These are phyloP conservation scores for Drosophila mayaguana DNA, from an alignment of 2,888 invertebrate species.

Conservation along the genomic window DNA sequence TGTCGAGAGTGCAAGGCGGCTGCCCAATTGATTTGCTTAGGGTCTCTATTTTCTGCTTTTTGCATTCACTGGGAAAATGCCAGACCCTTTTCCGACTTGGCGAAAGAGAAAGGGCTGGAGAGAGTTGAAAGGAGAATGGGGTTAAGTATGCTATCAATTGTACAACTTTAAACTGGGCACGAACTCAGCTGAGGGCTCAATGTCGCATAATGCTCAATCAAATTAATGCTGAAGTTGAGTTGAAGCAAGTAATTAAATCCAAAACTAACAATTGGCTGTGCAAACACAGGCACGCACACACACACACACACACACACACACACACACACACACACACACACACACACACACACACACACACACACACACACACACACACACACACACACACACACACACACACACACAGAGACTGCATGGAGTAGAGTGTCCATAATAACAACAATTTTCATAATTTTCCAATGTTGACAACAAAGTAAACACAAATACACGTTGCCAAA, in stretches of 20 bases:
- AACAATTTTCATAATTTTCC: slow-evolving; percentile 79
- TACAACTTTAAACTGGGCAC: slow-evolving; percentile 14
- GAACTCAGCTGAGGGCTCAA: slow-evolving; percentile 28
- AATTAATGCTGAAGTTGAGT: slow-evolving; percentile 70
- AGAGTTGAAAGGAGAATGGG: slow-evolving; percentile 14
- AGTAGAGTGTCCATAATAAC: slow-evolving; percentile 53
- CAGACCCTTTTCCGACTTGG: slow-evolving; percentile 23
- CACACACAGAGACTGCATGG: slow-evolving; percentile 4
- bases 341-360: slow-evolving; percentile 31
- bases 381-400: slow-evolving; percentile 18
- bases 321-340: slow-evolving; percentile 22
- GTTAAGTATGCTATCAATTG: slow-evolving; percentile 49
- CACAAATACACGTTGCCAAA: slow-evolving; percentile 73
- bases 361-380: slow-evolving; percentile 33
- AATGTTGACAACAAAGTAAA: slow-evolving; percentile 74
- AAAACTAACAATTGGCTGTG: slow-evolving; percentile 71
- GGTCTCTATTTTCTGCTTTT: slow-evolving; percentile 29
- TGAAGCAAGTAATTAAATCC: slow-evolving; percentile 78
- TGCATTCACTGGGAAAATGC: slow-evolving; percentile 19
- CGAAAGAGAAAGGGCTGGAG: not conserved
- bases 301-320: slow-evolving; percentile 19
- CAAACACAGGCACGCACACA: slow-evolving; percentile 31
- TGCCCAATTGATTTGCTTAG: slow-evolving; percentile 59
- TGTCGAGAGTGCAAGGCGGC: slow-evolving; percentile 45
- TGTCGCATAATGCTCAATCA: slow-evolving; percentile 77